Base-by-base conservation (phyloP, 2,888 invertebrate genomes). In the Octonoba sinensis region DNA sequence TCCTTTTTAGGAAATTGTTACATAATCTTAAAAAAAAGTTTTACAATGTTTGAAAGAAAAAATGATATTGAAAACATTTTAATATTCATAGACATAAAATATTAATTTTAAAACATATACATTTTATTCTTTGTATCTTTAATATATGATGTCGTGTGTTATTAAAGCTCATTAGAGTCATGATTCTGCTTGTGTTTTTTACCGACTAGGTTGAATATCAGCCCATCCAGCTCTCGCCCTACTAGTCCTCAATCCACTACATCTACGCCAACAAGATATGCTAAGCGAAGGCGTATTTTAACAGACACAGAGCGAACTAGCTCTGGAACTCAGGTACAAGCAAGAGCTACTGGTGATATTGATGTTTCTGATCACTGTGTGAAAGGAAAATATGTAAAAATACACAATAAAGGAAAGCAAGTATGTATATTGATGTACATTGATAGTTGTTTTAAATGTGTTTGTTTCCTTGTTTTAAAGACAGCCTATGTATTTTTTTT, bases 321-420 rank as follows among this genome's bases (percentile, higher is more conserved):
- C n/a, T 78, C 74, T 4, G 85, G 86, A 18, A 93, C 92, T 88
- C 86, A 89, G 11, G 87, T 88, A 4, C 86, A 88, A 13, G 87
- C 89, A 1, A 85, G 88, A 1, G 88, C 88, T 4, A 93, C 90
- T 92, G 94, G 92, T 0, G 95, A 95, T 86, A 90, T 98, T 70
- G 95, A 96, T 88, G 93, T 98, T 44, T 89, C 91, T 11, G 97
- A 97, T 87, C 93, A 93, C 24, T 95, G 95, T 89, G 91, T 93
- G 0, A 95, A 96, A 59, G 98, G 97, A 44, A 93, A 93, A 87
- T 98, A 91, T 87, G 93, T 98, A 69, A 95, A 94, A 89, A 90
- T 98, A 51, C 91, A 91, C 87, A 98, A 98, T 89, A 96, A 95
- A 89, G 93, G 95, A 66, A 77, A 72, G 11, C 82, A 82, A 44